These are phyloP conservation scores for Triplophysa yarkandensis DNA, from an alignment of 2,797 vertebrate species.

Conservation along the genomic window DNA sequence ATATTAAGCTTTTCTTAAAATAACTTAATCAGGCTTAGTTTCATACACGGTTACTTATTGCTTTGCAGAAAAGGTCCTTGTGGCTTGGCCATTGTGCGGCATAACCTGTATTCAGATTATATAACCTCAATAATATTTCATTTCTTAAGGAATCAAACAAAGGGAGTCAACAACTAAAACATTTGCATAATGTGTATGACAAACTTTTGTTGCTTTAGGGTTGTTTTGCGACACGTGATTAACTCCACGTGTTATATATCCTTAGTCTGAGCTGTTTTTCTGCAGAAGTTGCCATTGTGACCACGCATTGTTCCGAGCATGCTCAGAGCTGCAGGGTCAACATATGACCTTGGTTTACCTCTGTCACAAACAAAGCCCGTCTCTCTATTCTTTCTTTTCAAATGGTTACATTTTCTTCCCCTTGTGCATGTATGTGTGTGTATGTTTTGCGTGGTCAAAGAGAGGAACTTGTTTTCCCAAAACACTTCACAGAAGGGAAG, in stretches of 20 bases:
- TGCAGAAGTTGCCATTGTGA: conserved; percentile 35
- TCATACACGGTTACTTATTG: too few relatives aligned
- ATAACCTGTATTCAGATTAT: neutral
- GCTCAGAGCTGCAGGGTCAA: conserved; percentile 12
- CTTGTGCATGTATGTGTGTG: conserved; percentile 28
- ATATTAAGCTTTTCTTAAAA: too few relatives aligned
- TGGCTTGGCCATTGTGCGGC: neutral
- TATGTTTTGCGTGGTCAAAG: conserved; percentile 32
- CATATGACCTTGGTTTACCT: conserved; percentile 24
- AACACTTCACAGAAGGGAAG: conserved; percentile 53
- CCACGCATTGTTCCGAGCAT: conserved; percentile 35
- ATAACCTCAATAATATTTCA: neutral
- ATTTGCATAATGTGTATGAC: neutral
- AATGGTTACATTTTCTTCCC: conserved; percentile 40
- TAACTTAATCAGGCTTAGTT: too few relatives aligned
- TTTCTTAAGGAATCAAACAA: neutral
- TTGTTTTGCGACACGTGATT: too few relatives aligned
- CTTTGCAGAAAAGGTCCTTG: neutral
- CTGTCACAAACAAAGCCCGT: conserved; percentile 33
- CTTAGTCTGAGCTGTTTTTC: conserved; percentile 9
- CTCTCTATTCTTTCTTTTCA: conserved; percentile 34
- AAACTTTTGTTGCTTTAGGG: too few relatives aligned
- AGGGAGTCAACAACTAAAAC: too few relatives aligned
- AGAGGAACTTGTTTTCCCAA: conserved; percentile 57
- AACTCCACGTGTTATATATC: neutral